Percentiles rank a stretch among this genome's conserved stretches.
Evolutionary conservation across 2,888 invertebrate species (phyloP).

Genomic region (Glaucopsyche alexis): DNA sequence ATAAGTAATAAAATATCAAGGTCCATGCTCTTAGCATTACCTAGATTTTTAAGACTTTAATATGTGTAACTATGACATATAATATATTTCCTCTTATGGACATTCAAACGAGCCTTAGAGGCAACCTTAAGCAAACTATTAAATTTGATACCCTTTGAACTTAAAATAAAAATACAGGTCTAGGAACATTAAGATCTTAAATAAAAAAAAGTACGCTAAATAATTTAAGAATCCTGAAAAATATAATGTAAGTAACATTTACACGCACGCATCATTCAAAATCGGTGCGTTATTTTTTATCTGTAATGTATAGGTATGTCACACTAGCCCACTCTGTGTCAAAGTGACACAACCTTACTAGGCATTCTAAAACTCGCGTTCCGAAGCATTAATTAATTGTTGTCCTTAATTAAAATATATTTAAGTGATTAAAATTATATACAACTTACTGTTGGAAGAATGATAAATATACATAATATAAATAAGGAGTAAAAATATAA

Average conservation of each 20-base stretch:
- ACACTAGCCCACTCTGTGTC: constrained; percentile 1
- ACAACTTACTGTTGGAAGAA: constrained; percentile 19
- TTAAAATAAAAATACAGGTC: constrained; percentile 64
- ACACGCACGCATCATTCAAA: constrained; percentile 43
- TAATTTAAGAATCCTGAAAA: constrained; percentile 60
- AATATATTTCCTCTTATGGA: neutral
- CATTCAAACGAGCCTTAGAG: constrained; percentile 6
- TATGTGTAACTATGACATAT: no score
- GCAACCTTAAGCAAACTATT: constrained; percentile 27
- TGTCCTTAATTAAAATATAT: constrained; percentile 19
- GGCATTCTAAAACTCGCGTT: neutral
- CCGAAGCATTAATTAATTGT: constrained; percentile 4
- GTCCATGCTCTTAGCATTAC: no score
- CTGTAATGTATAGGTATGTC: constrained; percentile 31
- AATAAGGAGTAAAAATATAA: constrained; percentile 22
- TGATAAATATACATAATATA: constrained; percentile 17
- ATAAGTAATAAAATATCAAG: neutral
- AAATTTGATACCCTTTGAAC: constrained; percentile 32
- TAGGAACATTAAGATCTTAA: constrained; percentile 76
- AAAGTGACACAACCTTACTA: neutral
- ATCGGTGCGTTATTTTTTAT: constrained; percentile 46
- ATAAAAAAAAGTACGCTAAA: constrained; percentile 63
- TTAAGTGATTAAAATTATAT: constrained; percentile 23
- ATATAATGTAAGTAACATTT: constrained; percentile 36
- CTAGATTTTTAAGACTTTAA: no score